These are phyloP conservation scores for Caenorhabditis afra DNA, from an alignment of 2,888 invertebrate genomes.

Conservation along the genomic window DNA sequence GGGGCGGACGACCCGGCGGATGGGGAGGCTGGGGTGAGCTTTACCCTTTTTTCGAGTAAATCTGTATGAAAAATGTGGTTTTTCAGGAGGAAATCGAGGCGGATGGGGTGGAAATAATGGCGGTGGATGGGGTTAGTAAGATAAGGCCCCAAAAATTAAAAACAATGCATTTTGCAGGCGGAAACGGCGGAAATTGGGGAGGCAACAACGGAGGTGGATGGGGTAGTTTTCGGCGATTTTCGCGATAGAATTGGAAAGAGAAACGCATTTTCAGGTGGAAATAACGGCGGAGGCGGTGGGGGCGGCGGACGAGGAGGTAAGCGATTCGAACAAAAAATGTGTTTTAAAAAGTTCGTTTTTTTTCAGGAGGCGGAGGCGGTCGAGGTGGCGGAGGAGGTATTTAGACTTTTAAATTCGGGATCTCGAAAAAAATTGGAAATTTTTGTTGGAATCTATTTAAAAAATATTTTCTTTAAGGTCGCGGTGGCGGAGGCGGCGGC, in stretches of 20 bases:
- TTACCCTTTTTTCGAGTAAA: background rate
- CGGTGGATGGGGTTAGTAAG: constrained; percentile 39
- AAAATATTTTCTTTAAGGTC: too few relatives aligned
- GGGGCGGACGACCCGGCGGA: constrained; percentile 34
- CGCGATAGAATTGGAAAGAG: background rate
- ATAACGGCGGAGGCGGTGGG: constrained; percentile 23
- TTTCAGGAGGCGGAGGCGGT: constrained; percentile 28
- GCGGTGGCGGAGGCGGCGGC: background rate
- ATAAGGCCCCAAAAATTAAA: background rate
- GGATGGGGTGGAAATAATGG: constrained; percentile 43
- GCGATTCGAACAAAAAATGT: background rate
- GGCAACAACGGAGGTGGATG: constrained; percentile 23
- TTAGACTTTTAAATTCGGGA: background rate
- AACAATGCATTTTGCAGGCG: constrained; percentile 13
- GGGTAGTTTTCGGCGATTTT: background rate
- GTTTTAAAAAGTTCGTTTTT: background rate
- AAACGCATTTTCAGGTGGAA: constrained; percentile 20
- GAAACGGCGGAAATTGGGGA: constrained; percentile 31
- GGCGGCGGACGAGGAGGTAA: constrained; percentile 17
- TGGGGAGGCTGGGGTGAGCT: constrained; percentile 24
- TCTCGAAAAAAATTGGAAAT: background rate
- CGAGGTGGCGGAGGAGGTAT: constrained; percentile 27
- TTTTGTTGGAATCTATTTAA: background rate
- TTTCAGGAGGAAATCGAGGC: constrained; percentile 15
- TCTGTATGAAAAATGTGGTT: too few relatives aligned